Conservation (phyloP, 2,113 vertebrate species). For the Alces alces region DNA sequence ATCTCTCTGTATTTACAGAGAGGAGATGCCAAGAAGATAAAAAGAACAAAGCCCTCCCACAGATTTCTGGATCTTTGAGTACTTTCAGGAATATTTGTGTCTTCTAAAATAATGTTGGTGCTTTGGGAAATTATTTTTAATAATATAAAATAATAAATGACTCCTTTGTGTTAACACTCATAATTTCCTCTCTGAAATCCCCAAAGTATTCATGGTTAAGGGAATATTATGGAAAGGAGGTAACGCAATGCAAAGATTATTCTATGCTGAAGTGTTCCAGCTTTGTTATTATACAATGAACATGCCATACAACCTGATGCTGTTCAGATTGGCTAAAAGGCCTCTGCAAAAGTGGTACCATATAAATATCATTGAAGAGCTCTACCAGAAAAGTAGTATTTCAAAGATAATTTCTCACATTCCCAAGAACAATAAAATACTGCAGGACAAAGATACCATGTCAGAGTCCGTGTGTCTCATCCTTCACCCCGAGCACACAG, state of each 20-base stretch:
- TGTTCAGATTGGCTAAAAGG: background rate
- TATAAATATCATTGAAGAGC: background rate
- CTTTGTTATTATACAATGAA: background rate
- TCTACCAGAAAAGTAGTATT: background rate
- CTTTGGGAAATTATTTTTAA: background rate
- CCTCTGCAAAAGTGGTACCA: background rate
- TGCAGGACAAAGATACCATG: background rate
- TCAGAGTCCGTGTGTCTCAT: background rate
- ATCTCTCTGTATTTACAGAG: background rate
- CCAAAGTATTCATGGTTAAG: background rate
- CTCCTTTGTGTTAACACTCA: background rate
- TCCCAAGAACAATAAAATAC: background rate
- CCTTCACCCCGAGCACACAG: background rate
- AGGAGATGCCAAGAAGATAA: background rate
- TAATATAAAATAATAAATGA: background rate
- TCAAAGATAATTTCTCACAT: background rate
- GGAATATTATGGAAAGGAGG: background rate
- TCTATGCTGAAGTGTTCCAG: background rate
- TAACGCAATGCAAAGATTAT: background rate
- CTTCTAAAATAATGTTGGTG: background rate
- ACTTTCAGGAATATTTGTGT: background rate
- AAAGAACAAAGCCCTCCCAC: background rate
- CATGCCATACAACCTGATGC: background rate
- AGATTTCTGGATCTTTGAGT: background rate
- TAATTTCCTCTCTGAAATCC: background rate